A percentile compares a stretch with the other conserved stretches of the same genome.
These are phyloP conservation scores for Icerya purchasi DNA, from an alignment of 2,888 invertebrate species.

Conservation along the genomic window DNA sequence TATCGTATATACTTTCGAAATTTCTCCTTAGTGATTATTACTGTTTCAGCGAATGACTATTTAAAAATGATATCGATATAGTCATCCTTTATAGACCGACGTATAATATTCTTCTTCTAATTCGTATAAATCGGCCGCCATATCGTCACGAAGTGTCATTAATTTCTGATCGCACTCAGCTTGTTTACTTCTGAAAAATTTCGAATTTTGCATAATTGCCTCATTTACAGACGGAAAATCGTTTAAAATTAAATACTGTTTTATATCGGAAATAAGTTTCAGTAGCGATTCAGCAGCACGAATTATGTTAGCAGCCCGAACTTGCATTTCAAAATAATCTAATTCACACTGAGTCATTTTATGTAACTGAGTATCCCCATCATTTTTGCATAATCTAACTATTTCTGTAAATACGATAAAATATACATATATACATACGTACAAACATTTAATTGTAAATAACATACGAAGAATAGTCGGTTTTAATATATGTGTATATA, in stretches of 20 bases:
- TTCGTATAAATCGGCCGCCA: conserved; percentile 81
- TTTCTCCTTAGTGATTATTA: too few species aligned
- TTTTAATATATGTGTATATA: too few species aligned
- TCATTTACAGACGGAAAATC: conserved; percentile 97
- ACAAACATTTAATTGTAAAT: too few species aligned
- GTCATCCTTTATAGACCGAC: conserved; percentile 47
- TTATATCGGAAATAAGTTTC: conserved; percentile 92
- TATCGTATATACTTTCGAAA: too few species aligned
- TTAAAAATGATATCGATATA: neutral
- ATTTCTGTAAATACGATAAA: conserved; percentile 67
- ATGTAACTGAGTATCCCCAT: conserved; percentile 72
- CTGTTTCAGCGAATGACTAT: neutral
- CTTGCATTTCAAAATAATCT: conserved; percentile 92
- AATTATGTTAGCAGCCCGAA: conserved; percentile 87
- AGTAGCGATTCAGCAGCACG: conserved; percentile 89
- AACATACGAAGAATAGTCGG: too few species aligned
- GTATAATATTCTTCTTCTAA: conserved; percentile 84
- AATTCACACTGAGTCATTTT: conserved; percentile 84
- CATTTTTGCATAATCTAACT: conserved; percentile 55
- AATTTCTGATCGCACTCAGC: conserved; percentile 82
- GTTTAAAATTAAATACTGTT: conserved; percentile 90
- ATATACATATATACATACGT: too few species aligned
- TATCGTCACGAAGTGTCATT: conserved; percentile 77
- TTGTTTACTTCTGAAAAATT: conserved; percentile 71
- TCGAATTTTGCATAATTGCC: conserved; percentile 82